phyloP scores from a whole-genome alignment of 2,113 vertebrate genomes.

The Istiophorus platypterus region DNA sequence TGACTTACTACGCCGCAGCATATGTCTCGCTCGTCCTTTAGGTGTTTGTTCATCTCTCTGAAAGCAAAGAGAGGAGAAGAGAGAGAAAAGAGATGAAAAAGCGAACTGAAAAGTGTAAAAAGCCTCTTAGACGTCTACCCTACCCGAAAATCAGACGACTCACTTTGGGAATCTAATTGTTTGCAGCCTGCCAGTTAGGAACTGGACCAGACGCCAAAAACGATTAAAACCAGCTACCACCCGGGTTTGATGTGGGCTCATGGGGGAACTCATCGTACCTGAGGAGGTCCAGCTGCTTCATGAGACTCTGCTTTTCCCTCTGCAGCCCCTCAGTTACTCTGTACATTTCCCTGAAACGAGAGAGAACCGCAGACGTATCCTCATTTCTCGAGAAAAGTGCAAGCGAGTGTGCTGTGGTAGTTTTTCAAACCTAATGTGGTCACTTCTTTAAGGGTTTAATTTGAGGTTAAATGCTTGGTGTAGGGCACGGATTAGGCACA shows the following conservation, averaged over 20 bases:
- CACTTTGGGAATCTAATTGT: not conserved
- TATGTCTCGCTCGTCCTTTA: constrained; percentile 91
- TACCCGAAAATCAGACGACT: not conserved
- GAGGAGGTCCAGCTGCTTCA: constrained; percentile 93
- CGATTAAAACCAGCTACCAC: not conserved
- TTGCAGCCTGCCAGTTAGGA: not conserved
- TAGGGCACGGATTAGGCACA: too few species aligned
- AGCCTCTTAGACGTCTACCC: not conserved
- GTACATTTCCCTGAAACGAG: constrained; percentile 89
- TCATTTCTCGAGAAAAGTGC: not conserved
- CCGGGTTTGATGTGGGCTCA: not conserved
- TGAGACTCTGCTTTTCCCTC: constrained; percentile 92
- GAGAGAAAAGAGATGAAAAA: not conserved
- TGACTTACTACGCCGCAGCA: constrained; percentile 81
- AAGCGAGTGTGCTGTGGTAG: too few species aligned
- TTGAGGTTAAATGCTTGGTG: not conserved
- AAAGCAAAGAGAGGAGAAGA: constrained; percentile 21
- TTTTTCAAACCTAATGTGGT: not conserved
- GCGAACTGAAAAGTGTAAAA: not conserved
- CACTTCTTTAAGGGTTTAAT: not conserved
- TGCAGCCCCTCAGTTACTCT: constrained; percentile 91
- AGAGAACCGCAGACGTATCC: not conserved
- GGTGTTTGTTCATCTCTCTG: constrained; percentile 96
- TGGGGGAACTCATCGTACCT: constrained; percentile 80
- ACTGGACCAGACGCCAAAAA: constrained; percentile 21